phyloP scores from a whole-genome alignment of 2,888 invertebrate genomes.

The Zygogramma bicolorata region DNA sequence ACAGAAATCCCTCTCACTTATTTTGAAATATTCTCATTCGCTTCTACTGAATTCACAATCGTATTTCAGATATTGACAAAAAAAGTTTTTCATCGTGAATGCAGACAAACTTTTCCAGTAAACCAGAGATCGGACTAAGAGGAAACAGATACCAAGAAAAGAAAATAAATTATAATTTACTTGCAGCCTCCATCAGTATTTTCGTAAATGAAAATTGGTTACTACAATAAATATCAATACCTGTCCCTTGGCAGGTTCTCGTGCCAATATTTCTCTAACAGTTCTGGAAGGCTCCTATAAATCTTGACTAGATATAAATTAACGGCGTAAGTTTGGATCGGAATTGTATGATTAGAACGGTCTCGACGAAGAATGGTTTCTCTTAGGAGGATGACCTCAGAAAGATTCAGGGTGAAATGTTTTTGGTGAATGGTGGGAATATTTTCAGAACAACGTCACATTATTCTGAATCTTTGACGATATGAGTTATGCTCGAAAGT shows the following conservation, averaged over 20 bases:
- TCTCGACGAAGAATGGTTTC: background rate
- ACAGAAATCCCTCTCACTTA: too few species aligned
- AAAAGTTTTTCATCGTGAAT: background rate
- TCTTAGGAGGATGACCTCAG: background rate
- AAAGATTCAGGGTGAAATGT: too few species aligned
- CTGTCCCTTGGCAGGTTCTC: conserved; percentile 51
- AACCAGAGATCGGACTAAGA: background rate
- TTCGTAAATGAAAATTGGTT: conserved; percentile 52
- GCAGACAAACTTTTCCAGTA: background rate
- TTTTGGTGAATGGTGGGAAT: too few species aligned
- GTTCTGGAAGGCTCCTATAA: conserved; percentile 49
- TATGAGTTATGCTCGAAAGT: background rate
- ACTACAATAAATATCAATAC: conserved; percentile 58
- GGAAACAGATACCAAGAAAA: background rate
- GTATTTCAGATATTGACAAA: background rate
- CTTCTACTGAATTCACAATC: background rate
- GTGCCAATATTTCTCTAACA: conserved; percentile 48
- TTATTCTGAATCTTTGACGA: background rate
- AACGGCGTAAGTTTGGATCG: conserved; percentile 17
- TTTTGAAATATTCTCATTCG: too few species aligned
- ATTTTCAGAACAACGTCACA: too few species aligned
- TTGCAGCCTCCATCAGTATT: conserved; percentile 41
- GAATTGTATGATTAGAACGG: background rate
- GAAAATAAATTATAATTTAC: conserved; percentile 3
- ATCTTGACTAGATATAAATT: conserved; percentile 42